Percentiles rank a stretch among this genome's conserved stretches.
These are phyloP conservation scores for Enteromius thamalakanensis DNA, from an alignment of 2,797 vertebrate species.

Conservation along the genomic window DNA sequence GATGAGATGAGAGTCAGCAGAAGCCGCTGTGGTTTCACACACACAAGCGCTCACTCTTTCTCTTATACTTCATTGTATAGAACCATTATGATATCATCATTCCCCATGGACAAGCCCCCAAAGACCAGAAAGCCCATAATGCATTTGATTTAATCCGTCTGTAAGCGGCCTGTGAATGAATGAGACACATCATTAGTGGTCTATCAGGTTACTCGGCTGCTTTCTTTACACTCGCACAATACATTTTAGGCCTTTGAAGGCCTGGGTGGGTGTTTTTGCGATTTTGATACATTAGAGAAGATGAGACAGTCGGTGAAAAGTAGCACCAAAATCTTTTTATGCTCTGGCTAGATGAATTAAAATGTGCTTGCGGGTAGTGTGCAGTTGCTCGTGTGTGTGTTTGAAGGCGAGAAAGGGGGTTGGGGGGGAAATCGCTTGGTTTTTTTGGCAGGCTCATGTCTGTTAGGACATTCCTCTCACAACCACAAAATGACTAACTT, in stretches of 20 bases:
- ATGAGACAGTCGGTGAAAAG: conserved; percentile 26
- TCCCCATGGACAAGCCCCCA: conserved; percentile 30
- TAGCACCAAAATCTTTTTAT: conserved; percentile 11
- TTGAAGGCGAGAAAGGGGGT: conserved; percentile 34
- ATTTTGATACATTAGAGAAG: conserved; percentile 41
- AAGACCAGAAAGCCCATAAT: conserved; percentile 39
- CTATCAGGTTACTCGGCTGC: conserved; percentile 52
- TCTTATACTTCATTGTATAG: conserved; percentile 21
- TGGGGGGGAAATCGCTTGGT: not conserved
- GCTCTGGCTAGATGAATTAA: conserved; percentile 1
- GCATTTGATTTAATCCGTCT: conserved; percentile 50
- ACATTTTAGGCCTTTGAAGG: conserved; percentile 44
- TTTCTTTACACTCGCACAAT: conserved; percentile 53
- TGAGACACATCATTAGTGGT: conserved; percentile 61
- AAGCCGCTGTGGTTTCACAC: conserved; percentile 37
- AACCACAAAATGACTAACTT: conserved; percentile 54
- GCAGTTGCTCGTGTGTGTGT: conserved; percentile 23
- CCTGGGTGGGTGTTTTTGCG: conserved; percentile 16
- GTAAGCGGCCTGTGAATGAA: conserved; percentile 57
- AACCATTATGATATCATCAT: conserved; percentile 42
- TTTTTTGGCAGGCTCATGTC: conserved; percentile 45
- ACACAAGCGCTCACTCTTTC: conserved; percentile 15
- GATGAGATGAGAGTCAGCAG: conserved; percentile 32
- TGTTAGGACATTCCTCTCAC: conserved; percentile 44
- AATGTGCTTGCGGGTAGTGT: not conserved